Evolutionary conservation across 2,797 vertebrate genomes (phyloP), one percentile per base, ranked within the genome.

Genomic region (Lagocephalus sceleratus): DNA sequence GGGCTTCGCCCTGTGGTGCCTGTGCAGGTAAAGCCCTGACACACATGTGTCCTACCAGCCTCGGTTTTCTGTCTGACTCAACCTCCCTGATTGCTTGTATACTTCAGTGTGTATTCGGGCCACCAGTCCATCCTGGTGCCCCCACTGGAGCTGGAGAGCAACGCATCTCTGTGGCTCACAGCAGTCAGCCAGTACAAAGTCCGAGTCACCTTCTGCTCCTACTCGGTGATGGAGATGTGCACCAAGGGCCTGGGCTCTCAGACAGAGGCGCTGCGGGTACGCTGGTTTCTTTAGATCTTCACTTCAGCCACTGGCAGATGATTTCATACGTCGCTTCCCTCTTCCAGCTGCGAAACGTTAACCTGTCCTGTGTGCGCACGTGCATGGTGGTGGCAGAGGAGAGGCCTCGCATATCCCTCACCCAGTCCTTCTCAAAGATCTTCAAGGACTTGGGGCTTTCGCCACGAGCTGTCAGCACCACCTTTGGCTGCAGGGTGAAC

Each of bases 321-420:
- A 0, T 16, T 17, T 8, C 39, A 16, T 12, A 5, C 8, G 25
- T 2, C 50, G 40, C 47, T 51, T 43, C 6, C 3, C 12, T 23
- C 46, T 6, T 51, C 1, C 75, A 98, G 96, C 71, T 92, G 71
- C 91, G 94, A 57, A 95, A 93, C 8, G 90, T 99, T 39, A 96
- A 97, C 87, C 88, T 99, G 80, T 95, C 96, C 0, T 98, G 95
- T 0, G 95, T 99, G 58, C 93, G 96, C 0, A 99, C 96, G 0
- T 99, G 96, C 81, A 96, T 99, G 95, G 96, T 99, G 83, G 96
- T 98, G 1, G 96, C 96, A 0, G 96, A 99, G 88, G 96, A 99
- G 78, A 86, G 96, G 40, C 96, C 96, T 0, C 88, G 96, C 51
- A 94, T 95, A 19, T 63, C 92, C 0, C 87, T 98, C 46, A 94